A percentile compares a stretch with the other conserved stretches of the same genome.
Conservation (phyloP, 2,797 vertebrate species). For the Melanotaenia trifasciata region DNA sequence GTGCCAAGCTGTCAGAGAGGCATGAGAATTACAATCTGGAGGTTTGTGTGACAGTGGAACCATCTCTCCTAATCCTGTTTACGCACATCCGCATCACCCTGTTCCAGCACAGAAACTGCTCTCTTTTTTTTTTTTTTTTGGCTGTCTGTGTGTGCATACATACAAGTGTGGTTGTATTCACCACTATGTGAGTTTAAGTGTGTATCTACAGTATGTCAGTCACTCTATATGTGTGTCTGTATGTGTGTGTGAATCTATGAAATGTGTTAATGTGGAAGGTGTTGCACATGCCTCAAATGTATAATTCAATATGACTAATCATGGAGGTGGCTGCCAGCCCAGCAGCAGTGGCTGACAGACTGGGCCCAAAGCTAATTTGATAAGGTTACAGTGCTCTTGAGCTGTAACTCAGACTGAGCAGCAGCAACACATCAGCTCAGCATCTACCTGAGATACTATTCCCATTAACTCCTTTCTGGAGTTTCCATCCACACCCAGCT, state of each 20-base stretch:
- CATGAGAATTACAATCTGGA: constrained; percentile 85
- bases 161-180: constrained; percentile 50
- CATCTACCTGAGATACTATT: constrained; percentile 67
- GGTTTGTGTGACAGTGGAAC: constrained; percentile 85
- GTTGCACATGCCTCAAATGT: constrained; percentile 81
- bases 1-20: constrained; percentile 84
- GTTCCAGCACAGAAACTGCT: constrained; percentile 79
- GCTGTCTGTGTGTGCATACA: constrained; percentile 26
- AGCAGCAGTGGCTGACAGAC: constrained; percentile 80
- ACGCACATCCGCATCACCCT: constrained; percentile 82
- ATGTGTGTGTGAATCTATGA: constrained; percentile 41
- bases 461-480: constrained; percentile 51
- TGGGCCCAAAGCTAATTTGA: constrained; percentile 84
- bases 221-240: constrained; percentile 23
- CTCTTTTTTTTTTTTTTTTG: constrained; percentile 9
- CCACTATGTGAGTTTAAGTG: constrained; percentile 49
- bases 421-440: constrained; percentile 37
- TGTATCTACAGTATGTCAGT: constrained; percentile 54
- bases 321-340: constrained; percentile 81
- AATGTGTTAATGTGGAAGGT: constrained; percentile 78
- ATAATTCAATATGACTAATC: constrained; percentile 89
- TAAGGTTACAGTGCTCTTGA: constrained; percentile 82
- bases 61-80: constrained; percentile 86
- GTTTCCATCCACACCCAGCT: constrained; percentile 59
- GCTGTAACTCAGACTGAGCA: constrained; percentile 69